Percentiles rank a stretch among this genome's conserved stretches.
phyloP scores from a whole-genome alignment of 2,888 invertebrate genomes.

The Onthophagus sagittarius region DNA sequence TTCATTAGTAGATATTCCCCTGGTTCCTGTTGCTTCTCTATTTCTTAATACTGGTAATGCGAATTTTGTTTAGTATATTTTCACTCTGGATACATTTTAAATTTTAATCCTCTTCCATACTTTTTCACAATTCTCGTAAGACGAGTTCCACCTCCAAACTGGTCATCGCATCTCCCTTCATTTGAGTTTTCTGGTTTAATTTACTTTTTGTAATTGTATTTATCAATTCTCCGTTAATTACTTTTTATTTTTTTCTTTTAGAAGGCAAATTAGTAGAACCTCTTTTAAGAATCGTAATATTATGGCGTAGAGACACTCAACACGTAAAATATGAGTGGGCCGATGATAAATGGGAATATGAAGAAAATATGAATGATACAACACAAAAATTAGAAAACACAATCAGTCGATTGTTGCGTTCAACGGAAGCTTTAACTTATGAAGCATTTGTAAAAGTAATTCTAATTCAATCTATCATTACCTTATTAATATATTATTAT shows the following conservation, averaged over 20 bases:
- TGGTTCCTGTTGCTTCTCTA: too few species aligned
- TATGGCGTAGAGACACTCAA: constrained; percentile 86
- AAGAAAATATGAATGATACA: constrained; percentile 63
- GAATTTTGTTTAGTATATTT: too few species aligned
- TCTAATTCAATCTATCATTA: constrained; percentile 1
- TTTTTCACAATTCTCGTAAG: too few species aligned
- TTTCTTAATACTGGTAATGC: too few species aligned
- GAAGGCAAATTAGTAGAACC: constrained; percentile 62
- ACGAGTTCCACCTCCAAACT: too few species aligned
- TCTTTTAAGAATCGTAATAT: constrained; percentile 75
- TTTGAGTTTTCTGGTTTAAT: too few species aligned
- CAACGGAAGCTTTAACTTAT: constrained; percentile 71
- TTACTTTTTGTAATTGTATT: neutral
- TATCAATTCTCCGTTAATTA: neutral
- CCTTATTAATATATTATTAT: neutral
- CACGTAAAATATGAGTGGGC: constrained; percentile 91
- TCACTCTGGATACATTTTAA: too few species aligned
- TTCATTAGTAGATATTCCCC: too few species aligned
- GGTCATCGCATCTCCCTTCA: too few species aligned
- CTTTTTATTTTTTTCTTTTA: constrained; percentile 40
- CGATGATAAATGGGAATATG: constrained; percentile 63
- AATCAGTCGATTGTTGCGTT: constrained; percentile 65
- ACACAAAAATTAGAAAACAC: constrained; percentile 68
- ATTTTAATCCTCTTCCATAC: too few species aligned
- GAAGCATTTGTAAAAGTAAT: constrained; percentile 73